Conservation (phyloP, 2,113 vertebrate genomes). For the Aptenodytes patagonicus region DNA sequence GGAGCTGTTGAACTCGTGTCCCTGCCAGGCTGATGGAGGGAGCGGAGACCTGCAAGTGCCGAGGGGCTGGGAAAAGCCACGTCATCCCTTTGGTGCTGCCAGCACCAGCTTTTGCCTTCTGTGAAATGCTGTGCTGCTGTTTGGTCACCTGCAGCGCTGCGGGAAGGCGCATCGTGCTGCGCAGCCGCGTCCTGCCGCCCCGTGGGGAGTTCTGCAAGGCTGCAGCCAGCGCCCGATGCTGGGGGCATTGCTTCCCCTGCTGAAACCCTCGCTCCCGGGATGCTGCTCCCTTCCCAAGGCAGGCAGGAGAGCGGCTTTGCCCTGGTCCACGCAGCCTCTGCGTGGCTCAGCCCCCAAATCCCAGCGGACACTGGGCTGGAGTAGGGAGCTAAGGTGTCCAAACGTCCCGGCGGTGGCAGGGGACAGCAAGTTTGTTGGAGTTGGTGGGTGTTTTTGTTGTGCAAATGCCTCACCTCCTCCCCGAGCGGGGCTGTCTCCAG, state of each 20-base stretch:
- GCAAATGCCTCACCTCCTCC: not conserved
- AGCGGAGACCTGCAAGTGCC: accelerated
- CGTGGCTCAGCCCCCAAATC: not conserved
- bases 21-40: accelerated
- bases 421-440: not conserved
- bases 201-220: not conserved
- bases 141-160: accelerated
- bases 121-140: accelerated
- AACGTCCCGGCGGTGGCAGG: accelerated
- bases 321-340: accelerated
- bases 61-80: not conserved
- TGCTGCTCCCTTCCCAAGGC: accelerated
- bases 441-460: not conserved
- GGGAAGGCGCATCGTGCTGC: not conserved
- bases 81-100: accelerated
- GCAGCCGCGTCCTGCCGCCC: accelerated
- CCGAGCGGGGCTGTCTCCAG: not conserved
- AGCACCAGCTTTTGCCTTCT: not conserved
- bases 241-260: not conserved
- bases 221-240: accelerated
- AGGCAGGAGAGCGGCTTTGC: not conserved
- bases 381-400: accelerated
- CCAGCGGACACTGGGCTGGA: accelerated
- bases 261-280: accelerated
- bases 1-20: accelerated